Evolutionary conservation across 2,888 invertebrate genomes (phyloP).

Genomic region (Mimas tiliae): DNA sequence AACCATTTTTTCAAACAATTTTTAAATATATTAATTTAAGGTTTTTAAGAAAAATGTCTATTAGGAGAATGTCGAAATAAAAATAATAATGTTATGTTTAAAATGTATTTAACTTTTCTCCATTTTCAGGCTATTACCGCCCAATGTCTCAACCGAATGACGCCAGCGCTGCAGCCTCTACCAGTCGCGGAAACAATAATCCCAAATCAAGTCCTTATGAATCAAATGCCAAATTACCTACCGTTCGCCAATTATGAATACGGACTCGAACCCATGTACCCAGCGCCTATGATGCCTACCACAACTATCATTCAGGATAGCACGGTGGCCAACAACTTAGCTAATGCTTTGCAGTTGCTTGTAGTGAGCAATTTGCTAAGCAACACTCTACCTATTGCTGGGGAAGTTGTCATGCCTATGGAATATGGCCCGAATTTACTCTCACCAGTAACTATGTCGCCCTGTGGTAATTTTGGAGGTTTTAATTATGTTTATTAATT

Average conservation of each 20-base stretch:
- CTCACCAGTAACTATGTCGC: constrained; percentile 33
- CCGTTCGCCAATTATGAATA: constrained; percentile 38
- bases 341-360: constrained; percentile 68
- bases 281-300: constrained; percentile 42
- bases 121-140: constrained; percentile 53
- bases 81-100: too few relatives aligned
- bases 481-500: constrained; percentile 48
- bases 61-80: too few relatives aligned
- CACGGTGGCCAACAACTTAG: constrained; percentile 68
- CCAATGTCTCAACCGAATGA: constrained; percentile 57
- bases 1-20: too few relatives aligned
- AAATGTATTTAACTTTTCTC: too few relatives aligned
- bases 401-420: constrained; percentile 42
- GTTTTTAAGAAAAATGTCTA: too few relatives aligned
- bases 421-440: constrained; percentile 35
- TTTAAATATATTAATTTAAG: too few relatives aligned
- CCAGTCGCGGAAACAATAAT: constrained; percentile 45
- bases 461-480: constrained; percentile 35
- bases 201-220: constrained; percentile 49
- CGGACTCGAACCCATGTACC: constrained; percentile 41
- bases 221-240: constrained; percentile 41
- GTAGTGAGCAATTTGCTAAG: constrained; percentile 69
- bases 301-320: constrained; percentile 66
- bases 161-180: constrained; percentile 44
- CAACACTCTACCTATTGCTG: constrained; percentile 56